phyloP scores from a whole-genome alignment of 2,113 vertebrate species.

The Micromys minutus region DNA sequence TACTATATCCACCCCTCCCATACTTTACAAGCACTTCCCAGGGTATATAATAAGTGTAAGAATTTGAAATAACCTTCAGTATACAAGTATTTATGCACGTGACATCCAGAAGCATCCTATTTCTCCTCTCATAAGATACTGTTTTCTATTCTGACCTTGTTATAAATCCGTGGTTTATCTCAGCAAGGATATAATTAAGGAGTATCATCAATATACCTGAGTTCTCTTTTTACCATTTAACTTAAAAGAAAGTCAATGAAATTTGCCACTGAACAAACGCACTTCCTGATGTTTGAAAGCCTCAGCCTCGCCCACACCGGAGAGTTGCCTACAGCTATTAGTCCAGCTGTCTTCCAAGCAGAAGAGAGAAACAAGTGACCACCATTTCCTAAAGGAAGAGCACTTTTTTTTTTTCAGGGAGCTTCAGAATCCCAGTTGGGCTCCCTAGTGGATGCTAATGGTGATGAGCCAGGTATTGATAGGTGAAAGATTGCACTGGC shows the following conservation, averaged over 20 bases:
- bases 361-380: not conserved
- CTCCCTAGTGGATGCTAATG: conserved; percentile 47
- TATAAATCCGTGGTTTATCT: not conserved
- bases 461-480: conserved; percentile 35
- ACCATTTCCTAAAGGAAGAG: not conserved
- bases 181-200: conserved; percentile 40
- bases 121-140: not conserved
- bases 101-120: not conserved
- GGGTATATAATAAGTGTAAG: not conserved
- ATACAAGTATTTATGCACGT: not conserved
- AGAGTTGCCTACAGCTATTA: not conserved
- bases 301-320: not conserved
- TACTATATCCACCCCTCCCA: not conserved
- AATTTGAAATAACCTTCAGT: not conserved
- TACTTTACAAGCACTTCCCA: not conserved
- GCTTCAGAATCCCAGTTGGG: not conserved
- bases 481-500: conserved; percentile 44
- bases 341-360: not conserved
- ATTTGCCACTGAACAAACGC: not conserved
- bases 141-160: conserved; percentile 2
- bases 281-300: not conserved
- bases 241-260: conserved; percentile 30
- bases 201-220: not conserved
- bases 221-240: not conserved
- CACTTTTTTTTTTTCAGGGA: not conserved